Conservation (phyloP, 92 coral and sea anemone species). For the Epizoanthus stellaris region DNA sequence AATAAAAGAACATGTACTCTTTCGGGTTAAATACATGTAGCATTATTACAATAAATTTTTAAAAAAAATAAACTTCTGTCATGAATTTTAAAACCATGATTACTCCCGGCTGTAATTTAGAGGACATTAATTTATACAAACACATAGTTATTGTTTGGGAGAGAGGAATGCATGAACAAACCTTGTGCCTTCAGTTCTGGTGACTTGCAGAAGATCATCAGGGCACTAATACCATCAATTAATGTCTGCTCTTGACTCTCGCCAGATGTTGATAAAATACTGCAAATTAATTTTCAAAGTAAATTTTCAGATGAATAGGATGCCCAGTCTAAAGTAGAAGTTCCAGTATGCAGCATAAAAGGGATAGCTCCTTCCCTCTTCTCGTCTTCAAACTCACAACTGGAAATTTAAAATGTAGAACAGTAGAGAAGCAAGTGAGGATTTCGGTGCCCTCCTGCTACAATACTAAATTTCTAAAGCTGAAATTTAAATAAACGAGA, state of each 20-base stretch:
- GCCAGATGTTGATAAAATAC: conserved; percentile 84
- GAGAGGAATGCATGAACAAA: conserved; percentile 7
- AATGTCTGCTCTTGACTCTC: conserved; percentile 89
- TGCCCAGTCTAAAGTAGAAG: neutral
- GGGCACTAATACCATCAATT: conserved; percentile 89
- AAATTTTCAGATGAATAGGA: neutral
- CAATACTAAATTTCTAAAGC: too few relatives aligned
- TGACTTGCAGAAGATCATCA: conserved; percentile 95
- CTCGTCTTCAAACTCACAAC: too few relatives aligned
- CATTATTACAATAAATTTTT: neutral
- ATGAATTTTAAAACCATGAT: too few relatives aligned
- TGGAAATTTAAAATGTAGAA: too few relatives aligned
- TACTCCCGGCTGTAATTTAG: neutral
- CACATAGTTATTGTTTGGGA: too few relatives aligned
- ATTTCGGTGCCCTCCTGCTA: too few relatives aligned
- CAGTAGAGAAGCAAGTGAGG: too few relatives aligned
- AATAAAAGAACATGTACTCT: too few relatives aligned
- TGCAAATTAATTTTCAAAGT: conserved; percentile 25
- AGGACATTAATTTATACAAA: neutral
- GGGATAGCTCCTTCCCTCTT: too few relatives aligned
- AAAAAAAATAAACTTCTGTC: neutral
- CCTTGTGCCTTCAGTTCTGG: conserved; percentile 94
- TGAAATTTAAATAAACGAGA: too few relatives aligned
- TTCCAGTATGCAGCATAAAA: too few relatives aligned
- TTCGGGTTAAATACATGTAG: too few relatives aligned